These are phyloP conservation scores for Lepidocyrtinus sp. DNA, from an alignment of 2,888 invertebrate species.

Conservation along the genomic window DNA sequence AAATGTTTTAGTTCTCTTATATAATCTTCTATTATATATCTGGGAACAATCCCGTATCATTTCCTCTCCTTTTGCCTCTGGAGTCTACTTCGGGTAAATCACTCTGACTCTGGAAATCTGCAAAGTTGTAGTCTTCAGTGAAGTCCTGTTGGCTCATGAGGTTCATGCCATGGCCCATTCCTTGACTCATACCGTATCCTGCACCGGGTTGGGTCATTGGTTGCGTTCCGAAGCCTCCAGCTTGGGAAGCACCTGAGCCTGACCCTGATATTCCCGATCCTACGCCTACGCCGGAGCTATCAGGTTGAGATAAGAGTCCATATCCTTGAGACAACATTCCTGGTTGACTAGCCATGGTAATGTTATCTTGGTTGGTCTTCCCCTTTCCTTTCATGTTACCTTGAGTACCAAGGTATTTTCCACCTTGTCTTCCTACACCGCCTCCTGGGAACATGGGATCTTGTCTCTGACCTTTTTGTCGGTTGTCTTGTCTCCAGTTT, in stretches of 20 bases:
- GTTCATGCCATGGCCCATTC: constrained; percentile 29
- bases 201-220: constrained; percentile 62
- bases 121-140: constrained; percentile 59
- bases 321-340: constrained; percentile 61
- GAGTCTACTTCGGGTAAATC: too few species aligned
- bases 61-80: too few species aligned
- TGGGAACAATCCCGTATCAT: too few species aligned
- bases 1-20: too few species aligned
- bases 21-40: too few species aligned
- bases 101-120: constrained; percentile 56
- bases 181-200: constrained; percentile 52
- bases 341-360: constrained; percentile 67
- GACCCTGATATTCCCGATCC: neutral
- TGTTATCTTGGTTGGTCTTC: constrained; percentile 48
- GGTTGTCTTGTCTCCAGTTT: neutral
- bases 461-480: neutral
- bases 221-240: constrained; percentile 61
- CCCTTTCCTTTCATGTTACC: neutral
- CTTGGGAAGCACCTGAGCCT: constrained; percentile 49
- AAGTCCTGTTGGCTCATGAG: constrained; percentile 70
- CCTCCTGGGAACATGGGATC: constrained; percentile 36
- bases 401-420: neutral
- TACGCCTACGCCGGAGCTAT: constrained; percentile 26
- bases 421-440: neutral
- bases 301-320: constrained; percentile 62